phyloP scores from a whole-genome alignment of 37 sponge, comb jelly and placozoan genomes.

The Hexactinellida sp. region DNA sequence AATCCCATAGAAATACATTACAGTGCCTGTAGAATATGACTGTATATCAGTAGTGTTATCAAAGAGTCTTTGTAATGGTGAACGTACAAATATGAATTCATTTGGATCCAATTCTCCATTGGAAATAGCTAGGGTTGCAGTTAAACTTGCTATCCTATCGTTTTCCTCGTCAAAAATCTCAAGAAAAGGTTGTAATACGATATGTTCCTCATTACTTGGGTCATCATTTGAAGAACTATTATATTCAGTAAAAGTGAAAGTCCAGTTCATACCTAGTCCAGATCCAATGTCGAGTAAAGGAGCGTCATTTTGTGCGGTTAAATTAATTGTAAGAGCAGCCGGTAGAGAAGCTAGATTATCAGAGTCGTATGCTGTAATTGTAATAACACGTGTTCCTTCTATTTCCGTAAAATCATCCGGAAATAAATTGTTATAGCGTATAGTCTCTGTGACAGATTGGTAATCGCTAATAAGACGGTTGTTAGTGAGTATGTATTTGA shows the following conservation, averaged over 20 bases:
- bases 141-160: neutral
- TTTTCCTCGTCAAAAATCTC: conserved; percentile 2
- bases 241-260: neutral
- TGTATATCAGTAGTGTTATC: neutral
- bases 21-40: neutral
- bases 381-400: neutral
- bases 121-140: neutral
- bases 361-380: neutral
- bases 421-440: neutral
- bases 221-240: neutral
- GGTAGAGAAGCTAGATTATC: neutral
- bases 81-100: neutral
- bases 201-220: neutral
- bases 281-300: neutral
- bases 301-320: neutral
- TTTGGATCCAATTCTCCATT: neutral
- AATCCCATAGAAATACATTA: neutral
- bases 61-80: neutral
- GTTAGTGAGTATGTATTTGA: neutral
- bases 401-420: neutral
- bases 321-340: neutral
- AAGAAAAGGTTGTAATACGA: neutral
- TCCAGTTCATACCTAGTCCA: neutral
- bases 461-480: neutral
- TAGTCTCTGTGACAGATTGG: neutral